Evolutionary conservation across 1,140 invertebrate genomes (phyloP), one percentile per base, ranked within the genome.

Genomic region (Adelges cooleyi): DNA sequence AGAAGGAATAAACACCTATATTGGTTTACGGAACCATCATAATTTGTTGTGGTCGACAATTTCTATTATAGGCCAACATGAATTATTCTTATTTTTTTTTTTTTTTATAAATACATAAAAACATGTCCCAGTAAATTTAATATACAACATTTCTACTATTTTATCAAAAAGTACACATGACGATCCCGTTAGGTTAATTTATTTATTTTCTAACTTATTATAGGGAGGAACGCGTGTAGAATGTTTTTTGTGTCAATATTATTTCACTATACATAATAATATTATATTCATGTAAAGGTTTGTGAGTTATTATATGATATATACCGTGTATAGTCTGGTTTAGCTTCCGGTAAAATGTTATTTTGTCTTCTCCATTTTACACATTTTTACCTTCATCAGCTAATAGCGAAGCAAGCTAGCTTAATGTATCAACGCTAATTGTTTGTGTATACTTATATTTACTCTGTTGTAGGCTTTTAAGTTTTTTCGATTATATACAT

Each of bases 1-100:
- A 80, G 69, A 87, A 91, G 76, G 86, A 91, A 81, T 90, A 89
- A 82, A 79, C 18, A n/a, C 25, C 4, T 3, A 2, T 3, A 27
- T 13, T 38, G 4, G 6, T 48, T 15, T 25, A 1, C 25, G 18
- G 42, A 15, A n/a, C n/a, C 42, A 62, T n/a, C 9, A 40, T 48
- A 46, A n/a, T n/a, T 59, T 46, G 15, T 44, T 44, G 17, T 62
- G 42, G 11, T 46, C 42, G 5, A 56, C 27, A 4, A 59, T 59
- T 27, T 42, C 1, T 46, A 33, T 48, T 48, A 6, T 54, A 54
- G 53, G 40, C 23, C 15, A 59, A 44, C 15, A 27, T 44, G 4
- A 48, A 48, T n/a, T n/a, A n/a, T n/a, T n/a, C n/a, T n/a, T n/a
- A 48, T 65, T 44, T 62, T 62, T 62, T 44, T 59, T 42, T 62